phyloP scores from a whole-genome alignment of 2,113 vertebrate genomes.

The Emberiza fucata region DNA sequence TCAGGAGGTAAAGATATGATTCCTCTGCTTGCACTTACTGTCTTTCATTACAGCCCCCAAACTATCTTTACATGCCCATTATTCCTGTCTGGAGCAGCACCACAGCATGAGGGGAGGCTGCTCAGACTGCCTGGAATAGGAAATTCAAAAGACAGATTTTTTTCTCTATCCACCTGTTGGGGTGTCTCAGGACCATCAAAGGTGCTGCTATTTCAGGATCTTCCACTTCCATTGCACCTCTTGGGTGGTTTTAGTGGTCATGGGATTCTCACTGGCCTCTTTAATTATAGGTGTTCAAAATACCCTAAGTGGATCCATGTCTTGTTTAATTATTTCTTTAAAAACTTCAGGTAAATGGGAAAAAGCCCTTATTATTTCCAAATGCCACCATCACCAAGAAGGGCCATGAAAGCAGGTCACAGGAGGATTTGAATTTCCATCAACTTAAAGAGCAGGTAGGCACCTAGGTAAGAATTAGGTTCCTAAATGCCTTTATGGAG shows the following conservation, averaged over 20 bases:
- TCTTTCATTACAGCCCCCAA: not conserved
- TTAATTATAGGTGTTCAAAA: not conserved
- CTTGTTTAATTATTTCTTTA: not conserved
- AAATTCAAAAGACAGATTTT: not conserved
- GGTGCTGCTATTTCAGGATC: not conserved
- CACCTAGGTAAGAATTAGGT: not conserved
- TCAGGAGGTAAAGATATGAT: not conserved
- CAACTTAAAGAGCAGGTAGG: not conserved
- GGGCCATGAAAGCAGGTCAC: not conserved
- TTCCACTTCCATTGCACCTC: not conserved
- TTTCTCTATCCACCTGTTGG: not conserved
- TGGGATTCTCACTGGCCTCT: not conserved
- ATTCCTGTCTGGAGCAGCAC: not conserved
- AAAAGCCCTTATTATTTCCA: not conserved
- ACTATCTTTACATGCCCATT: not conserved
- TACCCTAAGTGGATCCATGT: rapidly evolving
- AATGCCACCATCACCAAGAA: not conserved
- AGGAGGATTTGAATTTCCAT: not conserved
- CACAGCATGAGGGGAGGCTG: not conserved
- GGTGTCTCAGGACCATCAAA: not conserved
- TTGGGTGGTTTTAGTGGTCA: not conserved
- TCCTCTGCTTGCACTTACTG: not conserved
- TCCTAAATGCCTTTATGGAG: not conserved
- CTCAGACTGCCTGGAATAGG: not conserved
- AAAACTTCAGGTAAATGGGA: not conserved